Evolutionary conservation across 2,797 vertebrate genomes (phyloP).

Genomic region (Paedocypris micromegethes): DNA sequence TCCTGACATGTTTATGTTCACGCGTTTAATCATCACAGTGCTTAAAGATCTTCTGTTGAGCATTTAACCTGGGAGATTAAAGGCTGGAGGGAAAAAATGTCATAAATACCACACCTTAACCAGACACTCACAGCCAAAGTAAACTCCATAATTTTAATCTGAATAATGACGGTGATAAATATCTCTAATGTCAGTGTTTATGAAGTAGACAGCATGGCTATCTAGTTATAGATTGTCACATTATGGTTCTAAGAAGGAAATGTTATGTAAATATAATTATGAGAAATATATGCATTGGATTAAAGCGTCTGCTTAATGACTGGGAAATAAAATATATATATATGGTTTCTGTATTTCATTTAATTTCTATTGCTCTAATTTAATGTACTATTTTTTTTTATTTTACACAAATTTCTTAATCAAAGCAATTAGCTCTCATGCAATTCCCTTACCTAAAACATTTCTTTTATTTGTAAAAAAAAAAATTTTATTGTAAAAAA

Average conservation of each 20-base stretch:
- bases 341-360: too few relatives aligned
- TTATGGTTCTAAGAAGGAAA: slow-evolving; percentile 37
- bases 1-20: too few relatives aligned
- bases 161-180: slow-evolving; percentile 43
- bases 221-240: slow-evolving; percentile 25
- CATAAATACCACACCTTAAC: slow-evolving; percentile 11
- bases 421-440: too few relatives aligned
- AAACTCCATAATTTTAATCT: slow-evolving; percentile 42
- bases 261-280: slow-evolving; percentile 8
- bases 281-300: background rate
- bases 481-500: too few relatives aligned
- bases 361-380: too few relatives aligned
- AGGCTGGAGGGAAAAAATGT: slow-evolving; percentile 3
- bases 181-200: slow-evolving; percentile 29
- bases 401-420: too few relatives aligned
- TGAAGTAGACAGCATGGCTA: slow-evolving; percentile 8
- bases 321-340: background rate
- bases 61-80: slow-evolving; percentile 9
- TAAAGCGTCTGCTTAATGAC: too few relatives aligned
- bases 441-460: too few relatives aligned
- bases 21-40: too few relatives aligned
- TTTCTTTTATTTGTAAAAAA: too few relatives aligned
- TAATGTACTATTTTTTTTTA: too few relatives aligned
- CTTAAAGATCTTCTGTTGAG: background rate
- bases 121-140: slow-evolving; percentile 6